Conservation (phyloP, 2,113 vertebrate genomes). For the Saimiri boliviensis region DNA sequence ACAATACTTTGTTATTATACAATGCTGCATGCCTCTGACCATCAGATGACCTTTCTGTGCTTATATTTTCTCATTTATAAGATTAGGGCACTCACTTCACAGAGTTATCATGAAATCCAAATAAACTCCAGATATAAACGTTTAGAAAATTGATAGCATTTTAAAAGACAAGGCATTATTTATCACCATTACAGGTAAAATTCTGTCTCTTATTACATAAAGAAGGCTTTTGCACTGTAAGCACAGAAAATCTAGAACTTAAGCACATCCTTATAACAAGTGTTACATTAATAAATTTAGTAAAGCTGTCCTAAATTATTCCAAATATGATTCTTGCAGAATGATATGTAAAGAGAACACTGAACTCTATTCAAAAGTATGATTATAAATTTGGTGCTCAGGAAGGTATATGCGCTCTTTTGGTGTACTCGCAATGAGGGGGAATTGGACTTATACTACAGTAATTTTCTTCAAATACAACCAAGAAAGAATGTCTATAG, state of each 20-base stretch:
- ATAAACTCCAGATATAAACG: slow-evolving; percentile 26
- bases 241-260: slow-evolving; percentile 31
- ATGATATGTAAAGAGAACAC: slow-evolving; percentile 58
- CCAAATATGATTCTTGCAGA: slow-evolving; percentile 47
- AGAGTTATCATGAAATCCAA: slow-evolving; percentile 31
- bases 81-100: background rate
- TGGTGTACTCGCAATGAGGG: slow-evolving; percentile 24
- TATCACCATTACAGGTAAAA: slow-evolving; percentile 34
- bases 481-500: slow-evolving; percentile 40
- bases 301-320: slow-evolving; percentile 62
- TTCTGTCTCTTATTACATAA: slow-evolving; percentile 22
- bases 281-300: slow-evolving; percentile 58
- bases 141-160: slow-evolving; percentile 1
- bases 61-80: slow-evolving; percentile 15
- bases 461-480: slow-evolving; percentile 56
- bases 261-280: slow-evolving; percentile 44
- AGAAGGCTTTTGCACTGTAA: slow-evolving; percentile 27
- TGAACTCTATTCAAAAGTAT: slow-evolving; percentile 61
- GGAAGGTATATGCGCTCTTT: slow-evolving; percentile 52
- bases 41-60: background rate
- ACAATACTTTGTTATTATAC: background rate
- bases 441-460: slow-evolving; percentile 41
- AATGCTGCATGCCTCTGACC: background rate
- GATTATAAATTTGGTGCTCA: slow-evolving; percentile 62
- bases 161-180: slow-evolving; percentile 43